phyloP scores from a whole-genome alignment of 2,888 invertebrate species.

The Phania funesta region DNA sequence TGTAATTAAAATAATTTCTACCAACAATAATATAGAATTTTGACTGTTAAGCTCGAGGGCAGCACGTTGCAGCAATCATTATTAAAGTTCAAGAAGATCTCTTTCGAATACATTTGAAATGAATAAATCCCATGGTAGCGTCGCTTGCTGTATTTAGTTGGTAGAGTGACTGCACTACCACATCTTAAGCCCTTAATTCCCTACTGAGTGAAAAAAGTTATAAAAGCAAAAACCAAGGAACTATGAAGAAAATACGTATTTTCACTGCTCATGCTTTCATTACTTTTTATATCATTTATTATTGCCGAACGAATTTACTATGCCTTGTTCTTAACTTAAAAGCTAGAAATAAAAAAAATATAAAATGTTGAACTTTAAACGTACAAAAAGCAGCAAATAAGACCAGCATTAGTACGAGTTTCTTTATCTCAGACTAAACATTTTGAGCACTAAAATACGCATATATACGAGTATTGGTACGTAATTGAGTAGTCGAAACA shows the following conservation, averaged over 20 bases:
- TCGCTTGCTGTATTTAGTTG: neutral
- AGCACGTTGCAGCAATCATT: too few relatives aligned
- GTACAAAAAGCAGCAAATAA: conserved; percentile 17
- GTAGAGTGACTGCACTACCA: neutral
- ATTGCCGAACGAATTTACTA: conserved; percentile 39
- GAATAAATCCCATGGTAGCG: neutral
- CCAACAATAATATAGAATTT: too few relatives aligned
- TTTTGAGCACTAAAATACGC: conserved; percentile 34
- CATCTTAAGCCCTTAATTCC: conserved; percentile 55
- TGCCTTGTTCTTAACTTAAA: neutral
- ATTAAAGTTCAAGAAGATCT: too few relatives aligned
- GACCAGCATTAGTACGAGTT: conserved; percentile 23
- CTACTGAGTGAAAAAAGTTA: conserved; percentile 21
- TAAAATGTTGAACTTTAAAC: conserved; percentile 34
- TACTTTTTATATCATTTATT: conserved; percentile 53
- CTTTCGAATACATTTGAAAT: neutral
- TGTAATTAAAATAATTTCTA: too few relatives aligned
- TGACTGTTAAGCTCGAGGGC: too few relatives aligned
- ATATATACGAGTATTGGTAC: conserved; percentile 13
- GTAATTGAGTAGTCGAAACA: neutral
- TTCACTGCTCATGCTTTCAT: conserved; percentile 1
- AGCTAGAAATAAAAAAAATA: neutral
- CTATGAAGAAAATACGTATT: conserved; percentile 5
- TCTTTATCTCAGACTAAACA: conserved; percentile 44
- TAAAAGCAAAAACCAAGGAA: conserved; percentile 1